Evolutionary conservation across 1,140 invertebrate species (phyloP), one percentile per base, ranked within the genome.

Genomic region (Hirudo medicinalis): DNA sequence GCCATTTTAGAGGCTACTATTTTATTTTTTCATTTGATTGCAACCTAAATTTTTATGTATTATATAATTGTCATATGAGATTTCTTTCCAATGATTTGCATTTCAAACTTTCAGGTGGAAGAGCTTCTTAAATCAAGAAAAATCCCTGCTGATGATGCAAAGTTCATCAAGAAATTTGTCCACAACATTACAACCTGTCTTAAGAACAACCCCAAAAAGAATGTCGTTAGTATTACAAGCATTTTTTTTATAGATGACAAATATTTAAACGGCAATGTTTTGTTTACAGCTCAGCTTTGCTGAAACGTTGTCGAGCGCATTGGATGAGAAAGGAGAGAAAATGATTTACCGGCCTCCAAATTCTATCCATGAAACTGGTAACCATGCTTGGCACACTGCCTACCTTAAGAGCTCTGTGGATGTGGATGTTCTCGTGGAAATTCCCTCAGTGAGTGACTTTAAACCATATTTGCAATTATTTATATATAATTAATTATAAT

Each of bases 201-300:
- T 13, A 63, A 63, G 29, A 63, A 63, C 29, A 63, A 63, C 29
- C 57, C 57, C 4, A 63, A 63, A 63, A 63, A 63, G 29, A 25
- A 22, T 63, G 29, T 63, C 17, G 57, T 63, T 63, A n/a, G 57
- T 32, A 22, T 63, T 6, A 32, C 17, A 1, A 25, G 9, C 13
- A 22, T 2, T 22, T 63, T 4, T 63, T 63, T 63, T 63, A n/a
- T 63, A 25, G 9, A 25, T 63, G 8, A 32, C 1, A 63, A 32
- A 5, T 63, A 32, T 63, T 63, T 63, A 63, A 11, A 25, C 4
- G 27, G 27, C 4, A 13, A 63, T 8, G 22, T 63, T 22, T 15
- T 25, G 29, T 63, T 63, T 63, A 6, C 22, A 63, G 22, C 19
- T 25, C 57, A 22, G 29, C 11, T 11, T 63, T 22, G 22, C 22